Percentiles rank a stretch among this genome's conserved stretches.
phyloP scores from a whole-genome alignment of 1,140 invertebrate genomes.

The Zaprionus nigranus region DNA sequence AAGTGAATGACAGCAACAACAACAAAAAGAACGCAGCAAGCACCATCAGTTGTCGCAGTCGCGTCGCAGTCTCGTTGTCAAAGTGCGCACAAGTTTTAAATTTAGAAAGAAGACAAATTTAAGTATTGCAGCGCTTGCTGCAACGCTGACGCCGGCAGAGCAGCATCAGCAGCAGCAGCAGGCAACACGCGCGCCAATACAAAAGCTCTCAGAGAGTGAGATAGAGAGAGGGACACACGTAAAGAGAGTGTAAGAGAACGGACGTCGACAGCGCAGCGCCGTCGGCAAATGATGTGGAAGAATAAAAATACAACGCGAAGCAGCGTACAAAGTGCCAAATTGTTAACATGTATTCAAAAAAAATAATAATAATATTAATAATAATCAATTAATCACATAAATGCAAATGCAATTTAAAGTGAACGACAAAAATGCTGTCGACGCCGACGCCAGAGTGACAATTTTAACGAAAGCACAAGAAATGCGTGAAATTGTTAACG shows the following conservation, averaged over 20 bases:
- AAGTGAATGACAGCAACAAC: constrained; percentile 59
- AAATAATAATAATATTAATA: constrained; percentile 18
- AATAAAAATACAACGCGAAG: constrained; percentile 22
- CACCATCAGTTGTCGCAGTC: constrained; percentile 5
- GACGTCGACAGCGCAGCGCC: constrained; percentile 12
- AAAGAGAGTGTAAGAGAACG: constrained; percentile 2
- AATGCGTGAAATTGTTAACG: constrained; percentile 1
- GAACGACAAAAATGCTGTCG: constrained; percentile 9
- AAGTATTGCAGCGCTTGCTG: constrained; percentile 39
- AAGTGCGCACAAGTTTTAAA: constrained; percentile 37
- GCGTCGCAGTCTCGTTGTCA: constrained; percentile 17
- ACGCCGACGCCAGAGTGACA: not conserved
- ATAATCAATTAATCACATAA: constrained; percentile 13
- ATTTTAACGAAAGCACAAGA: not conserved
- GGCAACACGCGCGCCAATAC: constrained; percentile 48
- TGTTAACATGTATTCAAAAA: constrained; percentile 50
- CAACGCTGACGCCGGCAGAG: constrained; percentile 13
- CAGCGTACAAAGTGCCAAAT: constrained; percentile 51
- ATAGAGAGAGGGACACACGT: not conserved
- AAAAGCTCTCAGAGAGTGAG: constrained; percentile 44
- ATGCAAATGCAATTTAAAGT: constrained; percentile 33
- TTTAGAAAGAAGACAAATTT: constrained; percentile 45
- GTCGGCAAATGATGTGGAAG: constrained; percentile 43
- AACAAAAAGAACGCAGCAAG: constrained; percentile 16
- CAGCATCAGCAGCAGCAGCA: constrained; percentile 32